A percentile compares a stretch with the other conserved stretches of the same genome.
Conservation (phyloP, 2,797 vertebrate species). For the Diglossa cyanea region DNA sequence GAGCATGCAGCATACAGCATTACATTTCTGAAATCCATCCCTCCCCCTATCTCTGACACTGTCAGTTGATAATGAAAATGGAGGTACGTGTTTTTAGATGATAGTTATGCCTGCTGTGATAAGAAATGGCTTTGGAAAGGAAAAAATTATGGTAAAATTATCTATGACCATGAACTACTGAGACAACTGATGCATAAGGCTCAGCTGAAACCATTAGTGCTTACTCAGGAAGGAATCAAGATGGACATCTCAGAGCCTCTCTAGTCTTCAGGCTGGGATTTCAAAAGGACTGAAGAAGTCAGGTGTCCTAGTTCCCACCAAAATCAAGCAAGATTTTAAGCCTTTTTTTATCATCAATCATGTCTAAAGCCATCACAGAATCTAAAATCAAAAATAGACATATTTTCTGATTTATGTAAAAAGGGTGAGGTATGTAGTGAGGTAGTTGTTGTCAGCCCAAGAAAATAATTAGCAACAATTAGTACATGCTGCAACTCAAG, state of each 20-base stretch:
- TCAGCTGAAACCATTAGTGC: background rate
- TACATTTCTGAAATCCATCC: background rate
- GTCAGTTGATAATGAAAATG: background rate
- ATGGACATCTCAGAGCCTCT: background rate
- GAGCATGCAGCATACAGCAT: background rate
- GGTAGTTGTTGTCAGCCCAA: background rate
- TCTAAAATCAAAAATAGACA: background rate
- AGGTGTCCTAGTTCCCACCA: background rate
- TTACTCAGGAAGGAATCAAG: background rate
- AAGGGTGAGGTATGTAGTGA: background rate
- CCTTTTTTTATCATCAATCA: background rate
- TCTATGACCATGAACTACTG: background rate
- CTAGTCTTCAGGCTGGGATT: background rate
- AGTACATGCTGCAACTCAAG: background rate
- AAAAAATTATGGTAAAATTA: background rate
- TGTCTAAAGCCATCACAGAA: background rate
- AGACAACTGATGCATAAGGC: background rate
- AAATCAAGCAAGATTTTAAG: rapidly evolving
- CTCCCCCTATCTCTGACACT: background rate
- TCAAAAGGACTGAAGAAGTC: background rate
- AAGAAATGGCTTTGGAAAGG: background rate
- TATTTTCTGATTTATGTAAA: background rate
- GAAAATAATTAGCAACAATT: background rate
- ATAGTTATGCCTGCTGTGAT: background rate
- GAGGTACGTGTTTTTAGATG: background rate